Percentiles rank a stretch among this genome's conserved stretches.
These are phyloP conservation scores for Echinometra lucunter DNA, from an alignment of 53 echinoderm and acorn worm species.

Conservation along the genomic window DNA sequence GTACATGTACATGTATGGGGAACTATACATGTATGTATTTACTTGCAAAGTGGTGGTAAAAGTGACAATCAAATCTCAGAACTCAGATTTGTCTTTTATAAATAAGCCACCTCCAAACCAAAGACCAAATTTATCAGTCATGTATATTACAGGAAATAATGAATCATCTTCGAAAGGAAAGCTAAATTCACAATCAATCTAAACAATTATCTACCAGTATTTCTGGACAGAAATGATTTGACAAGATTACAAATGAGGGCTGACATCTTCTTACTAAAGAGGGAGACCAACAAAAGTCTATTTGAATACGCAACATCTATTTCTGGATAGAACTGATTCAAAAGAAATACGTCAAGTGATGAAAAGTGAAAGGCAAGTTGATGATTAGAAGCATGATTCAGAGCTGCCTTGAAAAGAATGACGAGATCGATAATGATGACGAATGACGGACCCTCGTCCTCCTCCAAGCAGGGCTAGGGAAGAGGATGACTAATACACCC, in stretches of 20 bases:
- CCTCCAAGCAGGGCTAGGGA: not conserved
- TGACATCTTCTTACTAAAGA: not conserved
- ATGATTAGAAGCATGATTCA: conserved; percentile 3
- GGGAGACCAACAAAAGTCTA: not conserved
- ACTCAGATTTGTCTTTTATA: too few species aligned
- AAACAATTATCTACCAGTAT: too few species aligned
- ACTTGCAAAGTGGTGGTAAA: too few species aligned
- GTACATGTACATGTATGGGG: too few species aligned
- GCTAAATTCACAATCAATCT: too few species aligned
- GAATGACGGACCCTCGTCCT: conserved; percentile 35
- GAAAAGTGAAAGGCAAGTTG: not conserved
- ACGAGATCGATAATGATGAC: not conserved
- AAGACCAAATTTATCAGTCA: too few species aligned
- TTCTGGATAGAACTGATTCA: not conserved
- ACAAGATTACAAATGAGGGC: not conserved
- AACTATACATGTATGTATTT: too few species aligned
- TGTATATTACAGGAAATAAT: too few species aligned
- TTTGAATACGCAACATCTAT: not conserved
- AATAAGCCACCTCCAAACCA: too few species aligned
- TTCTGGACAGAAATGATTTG: not conserved
- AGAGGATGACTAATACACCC: conserved; percentile 44
- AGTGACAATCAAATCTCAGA: too few species aligned
- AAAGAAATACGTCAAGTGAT: not conserved
- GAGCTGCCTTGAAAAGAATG: not conserved
- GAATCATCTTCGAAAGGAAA: too few species aligned